Conservation (phyloP, 2,888 invertebrate genomes). For the Athetis lepigone region DNA sequence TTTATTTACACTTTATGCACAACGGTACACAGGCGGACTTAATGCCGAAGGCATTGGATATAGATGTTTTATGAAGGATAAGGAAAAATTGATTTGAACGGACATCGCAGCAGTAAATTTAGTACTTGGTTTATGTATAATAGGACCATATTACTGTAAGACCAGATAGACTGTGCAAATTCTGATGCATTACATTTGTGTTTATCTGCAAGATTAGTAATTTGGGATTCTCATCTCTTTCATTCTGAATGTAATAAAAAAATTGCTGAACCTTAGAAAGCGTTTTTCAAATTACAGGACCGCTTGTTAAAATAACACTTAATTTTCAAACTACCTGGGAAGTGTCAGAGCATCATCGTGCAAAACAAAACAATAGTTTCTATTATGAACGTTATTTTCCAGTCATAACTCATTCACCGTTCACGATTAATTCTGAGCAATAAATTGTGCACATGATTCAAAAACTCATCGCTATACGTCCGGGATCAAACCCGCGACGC, state of each 20-base stretch:
- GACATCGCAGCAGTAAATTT: too few relatives aligned
- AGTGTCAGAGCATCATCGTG: constrained; percentile 17
- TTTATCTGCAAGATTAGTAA: neutral
- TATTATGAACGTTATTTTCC: constrained; percentile 34
- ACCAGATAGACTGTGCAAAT: constrained; percentile 1
- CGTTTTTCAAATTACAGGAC: constrained; percentile 4
- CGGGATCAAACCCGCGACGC: constrained; percentile 45
- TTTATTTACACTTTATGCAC: too few relatives aligned
- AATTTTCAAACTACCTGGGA: constrained; percentile 13
- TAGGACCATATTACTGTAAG: neutral
- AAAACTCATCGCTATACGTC: constrained; percentile 50
- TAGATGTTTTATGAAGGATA: too few relatives aligned
- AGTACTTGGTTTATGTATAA: neutral
- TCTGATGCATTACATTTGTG: constrained; percentile 1
- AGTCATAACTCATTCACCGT: constrained; percentile 45
- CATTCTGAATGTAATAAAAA: too few relatives aligned
- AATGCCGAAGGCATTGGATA: neutral
- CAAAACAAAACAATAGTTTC: constrained; percentile 30
- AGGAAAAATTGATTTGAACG: too few relatives aligned
- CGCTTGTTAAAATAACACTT: too few relatives aligned
- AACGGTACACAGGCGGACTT: too few relatives aligned
- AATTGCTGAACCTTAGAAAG: neutral
- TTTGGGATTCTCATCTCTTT: too few relatives aligned
- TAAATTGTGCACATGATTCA: constrained; percentile 49
- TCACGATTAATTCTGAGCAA: constrained; percentile 46